A percentile compares a stretch with the other conserved stretches of the same genome.
Conservation (phyloP, 2,888 invertebrate genomes). For the Zaprionus lineosus region DNA sequence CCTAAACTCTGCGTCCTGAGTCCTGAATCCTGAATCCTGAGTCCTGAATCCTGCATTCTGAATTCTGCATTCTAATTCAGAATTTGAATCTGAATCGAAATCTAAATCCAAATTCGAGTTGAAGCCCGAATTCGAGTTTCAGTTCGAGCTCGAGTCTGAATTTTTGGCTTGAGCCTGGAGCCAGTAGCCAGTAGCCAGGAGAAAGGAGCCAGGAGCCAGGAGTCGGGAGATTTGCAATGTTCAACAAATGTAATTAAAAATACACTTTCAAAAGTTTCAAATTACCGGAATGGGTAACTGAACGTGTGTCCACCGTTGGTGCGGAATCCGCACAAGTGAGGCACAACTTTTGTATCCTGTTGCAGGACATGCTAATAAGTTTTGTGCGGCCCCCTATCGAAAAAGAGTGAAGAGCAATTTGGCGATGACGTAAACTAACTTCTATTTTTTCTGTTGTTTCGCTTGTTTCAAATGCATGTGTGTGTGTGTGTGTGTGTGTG, state of each 20-base stretch:
- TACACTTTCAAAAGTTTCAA: slow-evolving; percentile 57
- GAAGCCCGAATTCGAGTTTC: not conserved
- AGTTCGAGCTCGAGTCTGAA: not conserved
- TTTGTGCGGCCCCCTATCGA: slow-evolving; percentile 21
- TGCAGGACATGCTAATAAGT: slow-evolving; percentile 75
- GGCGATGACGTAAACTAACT: slow-evolving; percentile 70
- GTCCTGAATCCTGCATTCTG: not conserved
- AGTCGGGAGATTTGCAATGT: slow-evolving; percentile 34
- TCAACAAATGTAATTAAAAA: slow-evolving; percentile 71
- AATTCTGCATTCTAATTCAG: not conserved
- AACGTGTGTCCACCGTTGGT: slow-evolving; percentile 51
- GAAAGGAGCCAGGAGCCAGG: too few relatives aligned
- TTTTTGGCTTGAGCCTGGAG: too few relatives aligned
- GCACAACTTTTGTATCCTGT: slow-evolving; percentile 59
- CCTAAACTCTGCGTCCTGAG: not conserved
- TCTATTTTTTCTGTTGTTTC: slow-evolving; percentile 19
- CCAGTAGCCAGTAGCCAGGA: too few relatives aligned
- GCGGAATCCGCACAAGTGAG: slow-evolving; percentile 59
- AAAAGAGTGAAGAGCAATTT: slow-evolving; percentile 67
- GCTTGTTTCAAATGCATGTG: not conserved
- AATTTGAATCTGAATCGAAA: too few relatives aligned
- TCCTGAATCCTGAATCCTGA: not conserved
- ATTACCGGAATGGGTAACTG: slow-evolving; percentile 54
- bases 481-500: not conserved
- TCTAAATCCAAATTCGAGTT: not conserved